Evolutionary conservation across 1,140 invertebrate species (phyloP).

Genomic region (Zophobas atratus): DNA sequence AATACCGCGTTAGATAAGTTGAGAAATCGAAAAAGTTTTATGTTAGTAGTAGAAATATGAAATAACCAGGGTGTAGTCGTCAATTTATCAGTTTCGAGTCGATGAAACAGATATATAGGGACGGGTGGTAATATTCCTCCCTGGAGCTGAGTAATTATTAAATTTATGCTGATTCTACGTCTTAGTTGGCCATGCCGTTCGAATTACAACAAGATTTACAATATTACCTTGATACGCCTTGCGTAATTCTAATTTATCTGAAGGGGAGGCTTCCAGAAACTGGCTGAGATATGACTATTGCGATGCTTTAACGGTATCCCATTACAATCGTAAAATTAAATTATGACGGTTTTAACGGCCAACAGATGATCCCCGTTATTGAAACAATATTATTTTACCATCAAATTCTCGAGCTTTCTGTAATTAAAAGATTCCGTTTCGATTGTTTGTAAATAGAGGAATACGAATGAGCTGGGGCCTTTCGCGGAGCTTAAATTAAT

Average conservation of each 20-base stretch:
- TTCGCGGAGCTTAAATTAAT: conserved; percentile 46
- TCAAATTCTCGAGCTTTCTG: conserved; percentile 20
- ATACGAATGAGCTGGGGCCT: conserved; percentile 5
- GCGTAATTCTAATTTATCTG: conserved; percentile 69
- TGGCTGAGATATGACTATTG: conserved; percentile 65
- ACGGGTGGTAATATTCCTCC: conserved; percentile 59
- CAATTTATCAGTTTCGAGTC: conserved; percentile 36
- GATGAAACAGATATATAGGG: conserved; percentile 27
- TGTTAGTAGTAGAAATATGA: conserved; percentile 28
- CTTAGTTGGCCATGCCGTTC: conserved; percentile 67
- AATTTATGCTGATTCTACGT: conserved; percentile 71
- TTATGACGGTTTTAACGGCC: conserved; percentile 62
- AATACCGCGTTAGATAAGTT: conserved; percentile 49
- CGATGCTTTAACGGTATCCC: conserved; percentile 58
- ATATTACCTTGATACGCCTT: conserved; percentile 69
- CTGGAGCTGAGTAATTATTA: conserved; percentile 67
- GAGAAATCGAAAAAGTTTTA: conserved; percentile 55
- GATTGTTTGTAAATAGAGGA: conserved; percentile 31
- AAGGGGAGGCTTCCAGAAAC: conserved; percentile 55
- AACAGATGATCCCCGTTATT: conserved; percentile 41
- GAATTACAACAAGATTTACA: conserved; percentile 69
- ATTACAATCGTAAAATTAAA: conserved; percentile 66
- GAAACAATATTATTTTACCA: conserved; percentile 46
- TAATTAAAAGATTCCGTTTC: conserved; percentile 41
- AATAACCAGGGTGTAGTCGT: conserved; percentile 6